These are phyloP conservation scores for Drosophila hawaiiensis DNA, from an alignment of 2,888 invertebrate species.

Conservation along the genomic window DNA sequence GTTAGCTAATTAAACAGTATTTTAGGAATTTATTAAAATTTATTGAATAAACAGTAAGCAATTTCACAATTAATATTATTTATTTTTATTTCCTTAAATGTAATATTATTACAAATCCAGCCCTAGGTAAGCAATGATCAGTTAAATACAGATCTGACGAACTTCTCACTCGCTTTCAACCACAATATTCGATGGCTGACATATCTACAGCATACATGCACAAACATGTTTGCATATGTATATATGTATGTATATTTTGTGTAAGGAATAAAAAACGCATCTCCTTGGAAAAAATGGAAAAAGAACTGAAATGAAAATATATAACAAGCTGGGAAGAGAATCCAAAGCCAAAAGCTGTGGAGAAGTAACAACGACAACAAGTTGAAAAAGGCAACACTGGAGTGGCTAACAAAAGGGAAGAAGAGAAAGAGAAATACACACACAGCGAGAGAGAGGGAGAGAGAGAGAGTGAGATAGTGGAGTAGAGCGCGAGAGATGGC, in stretches of 20 bases:
- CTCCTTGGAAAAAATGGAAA: constrained; percentile 43
- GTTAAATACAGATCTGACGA: constrained; percentile 26
- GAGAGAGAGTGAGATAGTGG: constrained; percentile 1
- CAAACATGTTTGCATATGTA: neutral
- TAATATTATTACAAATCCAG: neutral
- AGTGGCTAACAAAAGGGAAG: constrained; percentile 53
- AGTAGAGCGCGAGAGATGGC: neutral
- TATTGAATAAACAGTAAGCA: neutral
- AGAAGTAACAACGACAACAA: constrained; percentile 27
- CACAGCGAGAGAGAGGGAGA: neutral
- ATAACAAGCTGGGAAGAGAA: constrained; percentile 38
- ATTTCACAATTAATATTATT: neutral
- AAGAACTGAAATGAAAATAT: constrained; percentile 29
- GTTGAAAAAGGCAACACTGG: constrained; percentile 64
- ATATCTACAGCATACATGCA: constrained; percentile 11
- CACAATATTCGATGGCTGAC: constrained; percentile 33
- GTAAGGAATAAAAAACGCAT: constrained; percentile 43
- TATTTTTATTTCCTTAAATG: neutral
- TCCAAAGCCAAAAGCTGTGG: constrained; percentile 62
- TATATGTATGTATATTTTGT: neutral
- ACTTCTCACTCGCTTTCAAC: constrained; percentile 38
- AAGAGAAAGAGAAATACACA: constrained; percentile 17
- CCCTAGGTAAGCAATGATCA: constrained; percentile 1
- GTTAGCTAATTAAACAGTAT: neutral
- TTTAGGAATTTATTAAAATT: neutral